These are phyloP conservation scores for Pagetopsis macropterus DNA, from an alignment of 2,797 vertebrate genomes.

Conservation along the genomic window DNA sequence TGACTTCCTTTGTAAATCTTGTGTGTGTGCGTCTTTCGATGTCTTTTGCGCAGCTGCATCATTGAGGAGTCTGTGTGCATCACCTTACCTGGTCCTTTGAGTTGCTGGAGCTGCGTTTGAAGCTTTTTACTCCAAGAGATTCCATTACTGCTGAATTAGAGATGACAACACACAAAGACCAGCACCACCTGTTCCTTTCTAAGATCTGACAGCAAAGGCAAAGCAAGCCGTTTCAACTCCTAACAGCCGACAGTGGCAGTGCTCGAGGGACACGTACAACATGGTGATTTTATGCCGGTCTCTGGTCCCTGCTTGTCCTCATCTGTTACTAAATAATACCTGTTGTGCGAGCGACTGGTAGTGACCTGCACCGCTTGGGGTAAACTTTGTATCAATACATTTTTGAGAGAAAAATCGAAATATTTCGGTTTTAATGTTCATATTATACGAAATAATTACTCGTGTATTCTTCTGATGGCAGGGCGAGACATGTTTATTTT, in stretches of 20 bases:
- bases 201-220: slow-evolving; percentile 59
- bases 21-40: not conserved
- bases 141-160: slow-evolving; percentile 48
- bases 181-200: slow-evolving; percentile 54
- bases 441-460: slow-evolving; percentile 13
- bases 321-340: slow-evolving; percentile 10
- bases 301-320: slow-evolving; percentile 19
- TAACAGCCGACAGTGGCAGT: slow-evolving; percentile 37
- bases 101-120: slow-evolving; percentile 50
- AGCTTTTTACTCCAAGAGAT: slow-evolving; percentile 45
- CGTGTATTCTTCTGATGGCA: not conserved
- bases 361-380: not conserved
- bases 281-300: slow-evolving; percentile 18
- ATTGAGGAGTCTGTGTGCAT: slow-evolving; percentile 28
- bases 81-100: slow-evolving; percentile 37
- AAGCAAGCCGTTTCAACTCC: slow-evolving; percentile 48
- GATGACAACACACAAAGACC: slow-evolving; percentile 62
- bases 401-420: not conserved
- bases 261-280: slow-evolving; percentile 40
- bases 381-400: not conserved
- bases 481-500: slow-evolving; percentile 22
- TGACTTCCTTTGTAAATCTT: slow-evolving; percentile 41
- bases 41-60: slow-evolving; percentile 34
- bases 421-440: slow-evolving; percentile 7
- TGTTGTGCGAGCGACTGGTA: not conserved